These are phyloP conservation scores for Alloscopus bannaensis DNA, from an alignment of 2,888 invertebrate genomes.

Conservation along the genomic window DNA sequence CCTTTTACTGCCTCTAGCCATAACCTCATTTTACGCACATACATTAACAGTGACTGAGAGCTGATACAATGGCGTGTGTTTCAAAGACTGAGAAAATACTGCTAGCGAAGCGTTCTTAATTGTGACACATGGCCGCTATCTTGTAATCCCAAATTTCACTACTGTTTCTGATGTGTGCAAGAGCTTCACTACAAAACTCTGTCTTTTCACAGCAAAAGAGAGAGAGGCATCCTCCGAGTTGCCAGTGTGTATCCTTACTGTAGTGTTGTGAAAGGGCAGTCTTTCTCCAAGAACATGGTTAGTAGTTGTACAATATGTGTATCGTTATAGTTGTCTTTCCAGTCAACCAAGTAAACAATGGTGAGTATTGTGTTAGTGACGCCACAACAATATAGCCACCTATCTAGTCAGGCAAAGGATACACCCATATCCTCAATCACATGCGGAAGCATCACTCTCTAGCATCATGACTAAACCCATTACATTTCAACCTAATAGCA, in stretches of 20 bases:
- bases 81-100: slow-evolving; percentile 14
- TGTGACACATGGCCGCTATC: slow-evolving; percentile 57
- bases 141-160: slow-evolving; percentile 43
- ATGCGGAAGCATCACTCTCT: too few relatives aligned
- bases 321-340: too few relatives aligned
- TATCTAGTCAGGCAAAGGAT: too few relatives aligned
- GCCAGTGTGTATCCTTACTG: slow-evolving; percentile 18
- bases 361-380: slow-evolving; percentile 3
- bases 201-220: too few relatives aligned
- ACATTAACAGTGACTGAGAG: slow-evolving; percentile 6
- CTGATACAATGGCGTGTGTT: slow-evolving; percentile 13
- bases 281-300: slow-evolving; percentile 7
- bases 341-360: background rate
- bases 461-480: slow-evolving; percentile 35
- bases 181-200: too few relatives aligned
- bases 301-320: too few relatives aligned
- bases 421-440: too few relatives aligned
- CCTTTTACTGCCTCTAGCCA: background rate
- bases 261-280: slow-evolving; percentile 20
- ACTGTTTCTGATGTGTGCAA: slow-evolving; percentile 14
- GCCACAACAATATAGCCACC: slow-evolving; percentile 14
- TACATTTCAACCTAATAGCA: slow-evolving; percentile 48
- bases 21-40: slow-evolving; percentile 16
- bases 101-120: slow-evolving; percentile 55
- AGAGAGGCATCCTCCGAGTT: too few relatives aligned